Percentiles rank a stretch among this genome's conserved stretches.
Conservation (phyloP, 2,888 invertebrate genomes). For the Argynnis bischoffii region DNA sequence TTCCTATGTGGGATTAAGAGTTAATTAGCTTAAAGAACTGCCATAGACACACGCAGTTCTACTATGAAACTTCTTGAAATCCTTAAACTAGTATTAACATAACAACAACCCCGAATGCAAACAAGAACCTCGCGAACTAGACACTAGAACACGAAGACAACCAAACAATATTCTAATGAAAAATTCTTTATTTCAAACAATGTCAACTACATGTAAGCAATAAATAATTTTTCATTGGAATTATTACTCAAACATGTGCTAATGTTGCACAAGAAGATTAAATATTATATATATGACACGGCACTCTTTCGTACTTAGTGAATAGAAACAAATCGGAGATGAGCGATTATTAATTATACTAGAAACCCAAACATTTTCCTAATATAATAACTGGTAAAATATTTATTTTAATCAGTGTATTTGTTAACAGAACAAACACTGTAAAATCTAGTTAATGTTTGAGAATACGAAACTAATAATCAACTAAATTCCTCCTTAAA, state of each 20-base stretch:
- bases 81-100: constrained; percentile 77
- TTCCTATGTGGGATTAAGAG: constrained; percentile 66
- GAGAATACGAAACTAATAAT: background rate
- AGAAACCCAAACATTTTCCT: background rate
- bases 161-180: constrained; percentile 15
- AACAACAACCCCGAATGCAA: constrained; percentile 76
- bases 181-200: constrained; percentile 19
- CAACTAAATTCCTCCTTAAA: background rate
- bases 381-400: background rate
- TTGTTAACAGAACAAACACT: background rate
- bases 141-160: constrained; percentile 4
- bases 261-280: constrained; percentile 5
- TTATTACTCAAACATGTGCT: background rate
- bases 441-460: background rate
- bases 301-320: constrained; percentile 28
- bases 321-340: constrained; percentile 24
- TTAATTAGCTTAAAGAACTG: constrained; percentile 71
- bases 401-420: background rate
- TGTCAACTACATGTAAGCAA: background rate
- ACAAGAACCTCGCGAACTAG: constrained; percentile 51
- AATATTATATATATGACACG: constrained; percentile 28
- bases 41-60: constrained; percentile 61
- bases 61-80: constrained; percentile 69
- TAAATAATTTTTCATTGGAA: constrained; percentile 18
- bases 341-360: constrained; percentile 12